Evolutionary conservation across 2,888 invertebrate genomes (phyloP).

Genomic region (Hypselothyrea guttata): DNA sequence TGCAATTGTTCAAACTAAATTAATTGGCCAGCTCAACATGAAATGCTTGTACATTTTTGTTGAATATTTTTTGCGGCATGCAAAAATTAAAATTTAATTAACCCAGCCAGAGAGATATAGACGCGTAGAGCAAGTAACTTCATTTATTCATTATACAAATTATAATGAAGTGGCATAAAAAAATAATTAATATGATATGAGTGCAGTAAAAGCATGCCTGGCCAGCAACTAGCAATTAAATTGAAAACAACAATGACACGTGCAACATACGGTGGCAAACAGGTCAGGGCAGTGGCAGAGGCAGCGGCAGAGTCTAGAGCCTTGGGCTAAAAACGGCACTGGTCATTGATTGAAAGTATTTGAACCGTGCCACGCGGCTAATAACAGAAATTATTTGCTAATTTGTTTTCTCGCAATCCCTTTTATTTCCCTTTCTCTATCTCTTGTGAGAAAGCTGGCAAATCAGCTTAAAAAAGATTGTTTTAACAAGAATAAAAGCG

Average conservation of each 20-base stretch:
- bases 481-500: slow-evolving; percentile 38
- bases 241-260: slow-evolving; percentile 41
- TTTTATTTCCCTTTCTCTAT: slow-evolving; percentile 10
- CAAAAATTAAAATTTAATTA: slow-evolving; percentile 62
- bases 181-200: slow-evolving; percentile 47
- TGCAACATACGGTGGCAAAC: neutral
- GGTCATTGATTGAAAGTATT: slow-evolving; percentile 62
- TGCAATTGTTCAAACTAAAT: slow-evolving; percentile 24
- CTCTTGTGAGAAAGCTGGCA: slow-evolving; percentile 14
- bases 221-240: slow-evolving; percentile 48
- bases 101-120: slow-evolving; percentile 11
- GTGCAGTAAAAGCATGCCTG: neutral
- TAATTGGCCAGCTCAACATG: slow-evolving; percentile 26
- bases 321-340: slow-evolving; percentile 8
- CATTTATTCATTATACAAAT: slow-evolving; percentile 56
- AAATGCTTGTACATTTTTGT: slow-evolving; percentile 33
- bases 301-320: neutral
- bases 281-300: too few species aligned
- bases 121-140: slow-evolving; percentile 3
- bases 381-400: slow-evolving; percentile 71
- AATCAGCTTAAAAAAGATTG: slow-evolving; percentile 67
- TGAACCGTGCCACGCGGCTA: slow-evolving; percentile 41
- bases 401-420: slow-evolving; percentile 49
- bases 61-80: slow-evolving; percentile 44
- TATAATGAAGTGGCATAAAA: slow-evolving; percentile 61